These are phyloP conservation scores for Sphaerodactylus townsendi DNA, from an alignment of 2,113 vertebrate genomes.

Conservation along the genomic window DNA sequence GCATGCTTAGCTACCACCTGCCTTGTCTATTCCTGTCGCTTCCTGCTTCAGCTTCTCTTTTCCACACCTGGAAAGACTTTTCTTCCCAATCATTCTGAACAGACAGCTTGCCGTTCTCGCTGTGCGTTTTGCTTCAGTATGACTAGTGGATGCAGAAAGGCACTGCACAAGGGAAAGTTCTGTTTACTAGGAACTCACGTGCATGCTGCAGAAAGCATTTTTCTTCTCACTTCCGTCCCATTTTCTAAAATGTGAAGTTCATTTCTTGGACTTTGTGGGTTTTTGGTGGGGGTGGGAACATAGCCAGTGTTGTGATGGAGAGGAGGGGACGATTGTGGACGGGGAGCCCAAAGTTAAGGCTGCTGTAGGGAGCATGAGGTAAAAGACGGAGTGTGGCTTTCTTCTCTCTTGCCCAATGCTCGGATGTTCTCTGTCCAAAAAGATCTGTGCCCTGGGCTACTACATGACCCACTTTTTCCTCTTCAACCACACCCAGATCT, in stretches of 20 bases:
- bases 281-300: neutral
- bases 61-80: neutral
- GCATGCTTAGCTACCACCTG: neutral
- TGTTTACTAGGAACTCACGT: accelerated
- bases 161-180: neutral
- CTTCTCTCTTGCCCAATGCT: conserved; percentile 35
- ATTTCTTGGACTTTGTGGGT: neutral
- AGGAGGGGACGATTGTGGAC: neutral
- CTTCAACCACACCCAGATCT: conserved; percentile 68
- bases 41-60: neutral
- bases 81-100: neutral
- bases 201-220: neutral
- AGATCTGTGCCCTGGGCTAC: conserved; percentile 70
- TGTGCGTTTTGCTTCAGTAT: neutral
- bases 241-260: neutral
- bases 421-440: conserved; percentile 44
- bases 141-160: neutral
- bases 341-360: neutral
- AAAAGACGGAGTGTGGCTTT: conserved; percentile 31
- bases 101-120: neutral
- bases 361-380: neutral
- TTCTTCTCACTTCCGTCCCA: neutral
- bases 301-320: neutral
- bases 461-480: conserved; percentile 77
- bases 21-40: neutral